phyloP scores from a whole-genome alignment of 2,797 vertebrate species.

The Lepilemur ruficaudatus region DNA sequence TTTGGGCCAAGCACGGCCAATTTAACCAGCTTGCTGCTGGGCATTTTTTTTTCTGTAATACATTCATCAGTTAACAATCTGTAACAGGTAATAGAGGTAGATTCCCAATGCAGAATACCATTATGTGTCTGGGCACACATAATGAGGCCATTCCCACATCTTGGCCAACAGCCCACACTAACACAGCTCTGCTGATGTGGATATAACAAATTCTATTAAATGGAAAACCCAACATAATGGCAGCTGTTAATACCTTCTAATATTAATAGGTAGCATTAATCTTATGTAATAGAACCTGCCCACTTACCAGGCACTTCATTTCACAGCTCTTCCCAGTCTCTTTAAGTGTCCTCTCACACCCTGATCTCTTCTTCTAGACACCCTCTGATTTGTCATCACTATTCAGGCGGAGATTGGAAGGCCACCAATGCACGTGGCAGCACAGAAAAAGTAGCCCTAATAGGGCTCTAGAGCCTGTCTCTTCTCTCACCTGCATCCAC shows the following conservation, averaged over 20 bases:
- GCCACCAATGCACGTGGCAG: neutral
- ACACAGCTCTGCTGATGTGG: constrained; percentile 41
- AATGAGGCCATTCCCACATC: constrained; percentile 41
- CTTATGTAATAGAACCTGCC: constrained; percentile 28
- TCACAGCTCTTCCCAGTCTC: neutral
- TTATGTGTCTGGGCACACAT: constrained; percentile 9
- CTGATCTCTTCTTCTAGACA: neutral
- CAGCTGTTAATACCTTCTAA: constrained; percentile 56
- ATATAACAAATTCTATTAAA: constrained; percentile 47
- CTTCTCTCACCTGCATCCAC: neutral
- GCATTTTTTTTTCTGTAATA: neutral
- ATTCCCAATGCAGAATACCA: neutral
- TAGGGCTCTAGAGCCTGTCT: neutral
- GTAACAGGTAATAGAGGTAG: neutral
- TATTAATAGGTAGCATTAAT: constrained; percentile 61
- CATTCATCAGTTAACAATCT: constrained; percentile 34
- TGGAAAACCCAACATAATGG: constrained; percentile 60
- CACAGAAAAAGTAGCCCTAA: neutral
- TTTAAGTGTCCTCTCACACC: neutral
- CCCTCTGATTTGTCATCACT: neutral
- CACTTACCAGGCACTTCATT: neutral
- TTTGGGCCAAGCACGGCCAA: neutral
- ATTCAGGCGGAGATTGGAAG: neutral
- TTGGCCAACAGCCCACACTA: constrained; percentile 60
- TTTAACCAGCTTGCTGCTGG: constrained; percentile 14